A percentile compares a stretch with the other conserved stretches of the same genome.
Conservation (phyloP, 2,113 vertebrate genomes). For the Jaculus jaculus region DNA sequence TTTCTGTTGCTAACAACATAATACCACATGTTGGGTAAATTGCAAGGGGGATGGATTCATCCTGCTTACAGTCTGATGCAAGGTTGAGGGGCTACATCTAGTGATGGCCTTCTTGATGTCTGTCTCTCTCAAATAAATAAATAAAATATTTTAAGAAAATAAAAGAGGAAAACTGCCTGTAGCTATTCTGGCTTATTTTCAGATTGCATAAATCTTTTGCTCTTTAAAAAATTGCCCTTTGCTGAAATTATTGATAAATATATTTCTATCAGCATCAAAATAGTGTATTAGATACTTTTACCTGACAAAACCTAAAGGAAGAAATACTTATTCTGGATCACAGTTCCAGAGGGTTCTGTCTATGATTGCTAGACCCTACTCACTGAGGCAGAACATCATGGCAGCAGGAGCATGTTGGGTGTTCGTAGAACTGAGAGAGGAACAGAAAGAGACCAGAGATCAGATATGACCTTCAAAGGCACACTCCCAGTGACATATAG, state of each 20-base stretch:
- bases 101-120: not conserved
- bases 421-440: too few species aligned
- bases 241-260: not conserved
- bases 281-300: not conserved
- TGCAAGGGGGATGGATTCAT: not conserved
- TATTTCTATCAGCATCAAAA: constrained; percentile 3
- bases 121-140: too few species aligned
- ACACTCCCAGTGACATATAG: not conserved
- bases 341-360: not conserved
- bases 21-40: not conserved
- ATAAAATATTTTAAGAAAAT: too few species aligned
- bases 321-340: not conserved
- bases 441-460: too few species aligned
- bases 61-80: not conserved
- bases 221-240: not conserved
- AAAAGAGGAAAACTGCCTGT: not conserved
- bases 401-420: too few species aligned
- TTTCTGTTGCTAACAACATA: not conserved
- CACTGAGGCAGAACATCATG: not conserved
- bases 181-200: not conserved
- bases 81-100: too few species aligned
- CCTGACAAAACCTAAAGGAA: not conserved
- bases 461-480: not conserved
- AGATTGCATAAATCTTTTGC: not conserved
- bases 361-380: not conserved